Base-by-base conservation (phyloP, 2,888 invertebrate species). In the Theodoxus fluviatilis region DNA sequence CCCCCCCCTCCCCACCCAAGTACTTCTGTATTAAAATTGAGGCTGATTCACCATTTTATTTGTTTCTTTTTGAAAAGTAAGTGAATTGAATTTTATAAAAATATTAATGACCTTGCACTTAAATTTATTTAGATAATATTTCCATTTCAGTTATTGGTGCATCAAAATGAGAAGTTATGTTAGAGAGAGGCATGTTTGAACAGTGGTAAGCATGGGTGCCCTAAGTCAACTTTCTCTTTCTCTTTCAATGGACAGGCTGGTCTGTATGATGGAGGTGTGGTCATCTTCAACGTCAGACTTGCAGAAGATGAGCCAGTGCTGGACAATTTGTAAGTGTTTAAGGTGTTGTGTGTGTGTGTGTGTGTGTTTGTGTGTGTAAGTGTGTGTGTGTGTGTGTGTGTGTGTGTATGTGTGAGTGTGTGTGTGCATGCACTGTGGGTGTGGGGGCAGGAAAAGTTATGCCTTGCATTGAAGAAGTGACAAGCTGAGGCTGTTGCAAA, bases 181-280 rank as follows among this genome's bases (percentile, higher is more conserved):
- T n/a, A n/a, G n/a, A n/a, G n/a, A n/a, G n/a, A 7, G 4, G 22
- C 6, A 18, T 63, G 3, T n/a, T 63, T 35, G 28, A 38, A 12
- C 3, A 38, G 35, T 63, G 63, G 37, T 63, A 22, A 3, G 6
- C 22, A 35, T 63, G 63, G 33, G n/a, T 63, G 35, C 12, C n/a
- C 25, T 52, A n/a, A n/a, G n/a, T n/a, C n/a, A n/a, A n/a, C n/a
- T n/a, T n/a, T n/a, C n/a, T n/a, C 25, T 52, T 4, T 4, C 7
- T 52, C 3, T 52, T 52, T 71, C n/a, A 31, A 43, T 12, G 61
- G 67, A 25, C 74, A 85, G 84, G 83, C 83, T 66, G 87, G 87
- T 38, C 68, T 85, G 33, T 84, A 86, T 73, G 82, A 84, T 78
- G 87, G 86, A 22, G 81, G 82, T 40, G 83, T 87, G 25, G 82